A percentile compares a stretch with the other conserved stretches of the same genome.
Evolutionary conservation across 2,113 vertebrate species (phyloP).

Genomic region (Alces alces): DNA sequence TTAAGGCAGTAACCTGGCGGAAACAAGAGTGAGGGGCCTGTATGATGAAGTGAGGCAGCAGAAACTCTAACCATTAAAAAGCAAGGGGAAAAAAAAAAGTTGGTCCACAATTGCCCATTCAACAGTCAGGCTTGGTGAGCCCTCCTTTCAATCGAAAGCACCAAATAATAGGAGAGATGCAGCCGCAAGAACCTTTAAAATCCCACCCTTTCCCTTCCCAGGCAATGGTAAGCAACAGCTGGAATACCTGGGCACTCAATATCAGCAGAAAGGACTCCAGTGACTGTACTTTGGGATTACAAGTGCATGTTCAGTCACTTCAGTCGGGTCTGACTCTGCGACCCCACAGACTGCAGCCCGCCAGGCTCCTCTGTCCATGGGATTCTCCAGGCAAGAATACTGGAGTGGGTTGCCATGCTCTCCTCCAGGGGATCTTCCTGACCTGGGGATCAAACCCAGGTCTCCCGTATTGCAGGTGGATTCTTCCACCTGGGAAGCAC

Average conservation of each 20-base stretch:
- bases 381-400: not conserved
- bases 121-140: not conserved
- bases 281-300: not conserved
- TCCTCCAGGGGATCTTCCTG: not conserved
- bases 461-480: not conserved
- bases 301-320: not conserved
- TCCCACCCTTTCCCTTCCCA: not conserved
- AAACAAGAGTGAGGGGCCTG: not conserved
- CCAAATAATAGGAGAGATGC: not conserved
- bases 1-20: not conserved
- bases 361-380: not conserved
- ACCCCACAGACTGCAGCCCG: not conserved
- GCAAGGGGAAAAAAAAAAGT: not conserved
- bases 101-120: not conserved
- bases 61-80: not conserved
- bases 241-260: not conserved
- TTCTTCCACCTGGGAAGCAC: not conserved
- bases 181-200: not conserved
- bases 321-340: not conserved
- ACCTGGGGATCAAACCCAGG: not conserved
- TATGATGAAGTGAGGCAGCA: not conserved
- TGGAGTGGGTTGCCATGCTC: not conserved
- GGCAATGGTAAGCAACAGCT: not conserved
- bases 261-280: not conserved
- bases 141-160: not conserved